Evolutionary conservation across 2,797 vertebrate species (phyloP).

Genomic region (Ctenosaura bakeri): DNA sequence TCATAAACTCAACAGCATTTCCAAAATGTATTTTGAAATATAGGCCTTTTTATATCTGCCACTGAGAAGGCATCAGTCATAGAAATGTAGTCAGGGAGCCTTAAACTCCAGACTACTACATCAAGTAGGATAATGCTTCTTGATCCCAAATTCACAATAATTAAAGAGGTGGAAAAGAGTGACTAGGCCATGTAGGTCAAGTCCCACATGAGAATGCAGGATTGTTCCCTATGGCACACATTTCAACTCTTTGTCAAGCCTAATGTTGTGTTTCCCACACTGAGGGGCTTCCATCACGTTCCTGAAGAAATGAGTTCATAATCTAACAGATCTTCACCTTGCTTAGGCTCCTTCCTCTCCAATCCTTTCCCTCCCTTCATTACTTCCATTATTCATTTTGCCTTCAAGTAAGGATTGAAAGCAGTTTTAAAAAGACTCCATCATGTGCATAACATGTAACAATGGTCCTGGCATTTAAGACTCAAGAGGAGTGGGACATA

Average conservation of each 20-base stretch:
- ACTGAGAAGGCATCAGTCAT: conserved; percentile 37
- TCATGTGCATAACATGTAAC: conserved; percentile 36
- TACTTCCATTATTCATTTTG: conserved; percentile 75
- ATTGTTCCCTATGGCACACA: conserved; percentile 57
- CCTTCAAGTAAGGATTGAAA: conserved; percentile 66
- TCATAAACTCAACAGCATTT: not conserved
- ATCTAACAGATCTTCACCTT: conserved; percentile 74
- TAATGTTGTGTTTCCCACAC: conserved; percentile 75
- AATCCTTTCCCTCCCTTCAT: conserved; percentile 71
- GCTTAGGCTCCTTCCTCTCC: conserved; percentile 67
- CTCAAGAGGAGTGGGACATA: not conserved
- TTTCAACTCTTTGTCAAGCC: conserved; percentile 55
- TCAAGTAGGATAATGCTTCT: conserved; percentile 68
- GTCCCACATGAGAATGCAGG: conserved; percentile 53
- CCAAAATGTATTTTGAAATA: conserved; percentile 11
- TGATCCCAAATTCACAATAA: conserved; percentile 41
- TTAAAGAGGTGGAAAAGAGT: conserved; percentile 42
- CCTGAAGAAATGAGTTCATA: conserved; percentile 63
- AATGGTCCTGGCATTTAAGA: conserved; percentile 53
- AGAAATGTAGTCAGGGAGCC: conserved; percentile 55
- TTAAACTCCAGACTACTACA: conserved; percentile 55
- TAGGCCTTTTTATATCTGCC: conserved; percentile 66
- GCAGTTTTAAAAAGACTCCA: not conserved
- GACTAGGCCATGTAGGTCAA: conserved; percentile 36
- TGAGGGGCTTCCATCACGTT: conserved; percentile 58